These are phyloP conservation scores for Malachius bipustulatus DNA, from an alignment of 2,888 invertebrate genomes.

Conservation along the genomic window DNA sequence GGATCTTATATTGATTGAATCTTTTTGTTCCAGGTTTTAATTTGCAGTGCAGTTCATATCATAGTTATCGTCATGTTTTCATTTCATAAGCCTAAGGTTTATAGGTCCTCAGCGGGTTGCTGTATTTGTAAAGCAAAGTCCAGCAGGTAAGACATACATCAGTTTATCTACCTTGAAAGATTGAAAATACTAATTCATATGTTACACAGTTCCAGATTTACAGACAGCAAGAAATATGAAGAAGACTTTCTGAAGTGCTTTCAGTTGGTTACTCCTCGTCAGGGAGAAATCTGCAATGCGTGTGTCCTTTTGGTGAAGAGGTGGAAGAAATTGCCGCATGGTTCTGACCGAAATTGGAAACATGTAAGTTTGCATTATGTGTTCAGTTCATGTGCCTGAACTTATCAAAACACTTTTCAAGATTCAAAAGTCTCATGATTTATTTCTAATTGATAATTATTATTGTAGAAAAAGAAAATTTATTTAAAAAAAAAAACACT, in stretches of 20 bases:
- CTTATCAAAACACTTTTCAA: too few relatives aligned
- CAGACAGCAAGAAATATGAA: slow-evolving; percentile 74
- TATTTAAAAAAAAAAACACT: too few relatives aligned
- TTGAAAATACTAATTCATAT: too few relatives aligned
- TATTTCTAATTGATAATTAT: too few relatives aligned
- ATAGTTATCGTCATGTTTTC: slow-evolving; percentile 63
- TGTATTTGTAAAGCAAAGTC: slow-evolving; percentile 83
- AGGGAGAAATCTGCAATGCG: slow-evolving; percentile 78
- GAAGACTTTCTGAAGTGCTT: slow-evolving; percentile 71
- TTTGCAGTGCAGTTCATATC: too few relatives aligned
- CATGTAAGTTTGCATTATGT: slow-evolving; percentile 53
- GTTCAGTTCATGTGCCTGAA: too few relatives aligned
- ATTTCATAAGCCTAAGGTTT: slow-evolving; percentile 78
- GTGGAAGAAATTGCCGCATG: slow-evolving; percentile 64
- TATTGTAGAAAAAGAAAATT: too few relatives aligned
- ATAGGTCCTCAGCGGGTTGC: slow-evolving; percentile 69
- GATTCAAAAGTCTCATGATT: too few relatives aligned
- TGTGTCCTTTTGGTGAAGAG: slow-evolving; percentile 73
- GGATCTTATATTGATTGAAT: too few relatives aligned
- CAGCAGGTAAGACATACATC: slow-evolving; percentile 57
- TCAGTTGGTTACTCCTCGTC: slow-evolving; percentile 56
- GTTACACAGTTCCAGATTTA: slow-evolving; percentile 59
- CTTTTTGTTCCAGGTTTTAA: slow-evolving; percentile 29
- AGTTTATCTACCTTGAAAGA: too few relatives aligned
- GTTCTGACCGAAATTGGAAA: slow-evolving; percentile 62